These are phyloP conservation scores for Apodemia hepburni DNA, from an alignment of 2,888 invertebrate species.

Conservation along the genomic window DNA sequence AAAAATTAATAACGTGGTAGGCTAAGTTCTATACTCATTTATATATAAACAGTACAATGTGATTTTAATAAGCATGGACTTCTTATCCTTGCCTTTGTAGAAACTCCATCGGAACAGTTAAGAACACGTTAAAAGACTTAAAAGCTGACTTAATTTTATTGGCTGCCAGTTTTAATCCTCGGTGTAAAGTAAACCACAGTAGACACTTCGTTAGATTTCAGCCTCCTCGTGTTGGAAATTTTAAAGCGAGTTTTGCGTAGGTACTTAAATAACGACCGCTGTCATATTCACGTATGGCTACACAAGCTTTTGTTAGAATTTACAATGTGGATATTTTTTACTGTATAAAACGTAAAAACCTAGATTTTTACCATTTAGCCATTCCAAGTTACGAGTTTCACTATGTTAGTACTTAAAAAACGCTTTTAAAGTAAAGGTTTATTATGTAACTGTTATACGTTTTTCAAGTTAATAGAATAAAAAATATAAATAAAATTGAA, in stretches of 20 bases:
- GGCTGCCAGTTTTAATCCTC: background rate
- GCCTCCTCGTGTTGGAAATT: background rate
- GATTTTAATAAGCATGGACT: no score
- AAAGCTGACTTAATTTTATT: background rate
- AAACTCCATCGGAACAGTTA: background rate
- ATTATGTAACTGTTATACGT: background rate
- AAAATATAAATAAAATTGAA: no score
- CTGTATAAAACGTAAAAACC: constrained; percentile 7
- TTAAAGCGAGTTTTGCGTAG: constrained; percentile 12
- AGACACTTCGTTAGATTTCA: constrained; percentile 8
- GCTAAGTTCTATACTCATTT: no score
- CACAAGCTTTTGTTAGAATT: constrained; percentile 15
- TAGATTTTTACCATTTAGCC: constrained; percentile 1
- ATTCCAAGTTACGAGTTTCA: background rate
- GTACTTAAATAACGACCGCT: constrained; percentile 12
- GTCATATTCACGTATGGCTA: constrained; percentile 14
- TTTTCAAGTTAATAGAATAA: background rate
- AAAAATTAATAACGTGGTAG: no score
- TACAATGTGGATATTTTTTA: constrained; percentile 6
- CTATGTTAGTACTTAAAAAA: background rate
- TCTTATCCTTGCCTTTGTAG: no score
- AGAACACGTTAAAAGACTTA: background rate
- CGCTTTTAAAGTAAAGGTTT: background rate
- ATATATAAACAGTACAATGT: no score
- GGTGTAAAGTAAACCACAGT: background rate